Conservation (phyloP, 2,797 vertebrate genomes). For the Pterois miles region DNA sequence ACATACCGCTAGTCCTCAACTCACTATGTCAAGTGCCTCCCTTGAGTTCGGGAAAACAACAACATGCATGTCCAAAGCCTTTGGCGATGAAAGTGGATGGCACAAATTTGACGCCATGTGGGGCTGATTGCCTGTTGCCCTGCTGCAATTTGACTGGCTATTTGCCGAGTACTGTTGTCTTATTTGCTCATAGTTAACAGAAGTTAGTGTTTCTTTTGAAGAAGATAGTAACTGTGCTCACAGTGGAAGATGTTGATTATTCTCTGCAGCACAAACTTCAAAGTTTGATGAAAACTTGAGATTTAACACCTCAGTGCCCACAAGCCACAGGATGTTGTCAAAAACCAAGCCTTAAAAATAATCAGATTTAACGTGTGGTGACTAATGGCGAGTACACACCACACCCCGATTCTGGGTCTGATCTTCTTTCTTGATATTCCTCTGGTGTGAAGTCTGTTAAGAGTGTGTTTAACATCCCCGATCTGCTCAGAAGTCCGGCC, state of each 20-base stretch:
- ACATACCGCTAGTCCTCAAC: neutral
- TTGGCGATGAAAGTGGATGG: neutral
- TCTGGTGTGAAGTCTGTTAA: no score
- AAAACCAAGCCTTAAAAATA: neutral
- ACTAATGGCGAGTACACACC: no score
- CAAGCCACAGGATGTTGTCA: neutral
- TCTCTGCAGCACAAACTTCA: neutral
- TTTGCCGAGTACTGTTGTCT: neutral
- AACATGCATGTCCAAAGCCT: neutral
- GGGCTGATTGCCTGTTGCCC: neutral
- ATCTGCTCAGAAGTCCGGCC: no score
- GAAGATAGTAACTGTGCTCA: neutral
- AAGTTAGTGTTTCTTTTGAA: neutral
- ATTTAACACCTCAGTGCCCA: neutral
- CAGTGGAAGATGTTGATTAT: neutral
- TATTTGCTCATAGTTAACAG: neutral
- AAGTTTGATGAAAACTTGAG: neutral
- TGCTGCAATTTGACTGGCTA: neutral
- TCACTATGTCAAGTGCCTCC: neutral
- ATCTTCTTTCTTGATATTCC: no score
- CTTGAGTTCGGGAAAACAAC: neutral
- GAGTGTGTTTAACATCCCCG: no score
- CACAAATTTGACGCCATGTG: neutral
- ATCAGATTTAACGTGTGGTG: neutral
- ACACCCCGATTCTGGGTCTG: no score